These are phyloP conservation scores for Cheilosia impressa DNA, from an alignment of 2,888 invertebrate genomes.

Conservation along the genomic window DNA sequence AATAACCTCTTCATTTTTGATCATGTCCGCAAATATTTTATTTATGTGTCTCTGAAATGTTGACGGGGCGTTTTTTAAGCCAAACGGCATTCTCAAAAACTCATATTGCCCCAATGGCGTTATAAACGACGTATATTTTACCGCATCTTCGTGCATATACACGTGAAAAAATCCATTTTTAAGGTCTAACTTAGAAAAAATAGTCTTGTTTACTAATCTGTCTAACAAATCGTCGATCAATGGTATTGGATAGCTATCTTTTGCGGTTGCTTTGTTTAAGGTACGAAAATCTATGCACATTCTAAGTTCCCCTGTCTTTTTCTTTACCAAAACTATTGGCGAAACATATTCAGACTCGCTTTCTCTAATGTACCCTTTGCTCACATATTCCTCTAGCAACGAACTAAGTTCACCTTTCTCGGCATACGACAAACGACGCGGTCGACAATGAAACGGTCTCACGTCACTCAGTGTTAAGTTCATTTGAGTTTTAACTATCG, in stretches of 20 bases:
- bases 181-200: too few species aligned
- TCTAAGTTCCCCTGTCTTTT: not conserved
- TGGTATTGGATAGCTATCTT: too few species aligned
- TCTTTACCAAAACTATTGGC: not conserved
- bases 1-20: not conserved
- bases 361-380: not conserved
- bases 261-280: too few species aligned
- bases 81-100: not conserved
- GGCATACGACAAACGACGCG: too few species aligned
- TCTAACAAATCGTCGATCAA: too few species aligned
- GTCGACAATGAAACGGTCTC: not conserved
- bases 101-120: not conserved
- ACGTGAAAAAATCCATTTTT: too few species aligned
- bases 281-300: not conserved
- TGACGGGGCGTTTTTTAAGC: not conserved
- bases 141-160: too few species aligned
- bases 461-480: not conserved
- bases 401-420: not conserved
- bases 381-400: not conserved
- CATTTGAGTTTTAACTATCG: not conserved
- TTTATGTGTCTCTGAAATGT: not conserved
- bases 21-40: not conserved
- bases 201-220: too few species aligned
- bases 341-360: not conserved
- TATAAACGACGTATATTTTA: not conserved